Percentiles rank a stretch among this genome's conserved stretches.
These are phyloP conservation scores for Dysidea cf. avara DNA, from an alignment of 37 sponge, comb jelly and placozoan genomes.

Conservation along the genomic window DNA sequence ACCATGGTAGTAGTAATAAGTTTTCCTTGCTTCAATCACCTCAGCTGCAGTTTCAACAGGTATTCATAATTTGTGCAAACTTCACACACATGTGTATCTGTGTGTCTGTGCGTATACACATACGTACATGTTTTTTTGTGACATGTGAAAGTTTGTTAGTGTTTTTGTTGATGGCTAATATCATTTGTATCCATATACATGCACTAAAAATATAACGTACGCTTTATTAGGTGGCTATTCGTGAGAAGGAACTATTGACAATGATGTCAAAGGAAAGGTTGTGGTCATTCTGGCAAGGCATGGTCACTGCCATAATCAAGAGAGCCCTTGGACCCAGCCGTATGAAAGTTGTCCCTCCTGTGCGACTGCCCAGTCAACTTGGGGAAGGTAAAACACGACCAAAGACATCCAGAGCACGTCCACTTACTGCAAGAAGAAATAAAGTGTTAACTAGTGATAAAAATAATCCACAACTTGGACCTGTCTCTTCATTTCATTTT, in stretches of 20 bases:
- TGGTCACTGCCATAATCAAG: conserved; percentile 59
- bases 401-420: conserved; percentile 61
- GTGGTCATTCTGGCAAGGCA: conserved; percentile 70
- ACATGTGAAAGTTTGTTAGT: neutral
- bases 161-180: neutral
- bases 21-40: conserved; percentile 24
- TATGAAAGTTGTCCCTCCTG: conserved; percentile 70
- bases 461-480: conserved; percentile 34
- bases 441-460: conserved; percentile 34
- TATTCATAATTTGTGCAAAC: no score
- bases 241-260: conserved; percentile 63
- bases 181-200: neutral
- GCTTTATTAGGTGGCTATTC: conserved; percentile 53
- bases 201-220: neutral
- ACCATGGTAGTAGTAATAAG: no score
- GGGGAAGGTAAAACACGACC: conserved; percentile 41
- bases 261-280: conserved; percentile 54
- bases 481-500: conserved; percentile 52
- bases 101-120: no score
- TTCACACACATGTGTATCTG: no score
- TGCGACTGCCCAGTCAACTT: conserved; percentile 64
- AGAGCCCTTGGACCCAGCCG: conserved; percentile 51
- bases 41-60: conserved; percentile 40
- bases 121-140: neutral
- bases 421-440: conserved; percentile 55